A percentile compares a stretch with the other conserved stretches of the same genome.
Evolutionary conservation across 2,797 vertebrate genomes (phyloP).

Genomic region (Cheirogaleus major): DNA sequence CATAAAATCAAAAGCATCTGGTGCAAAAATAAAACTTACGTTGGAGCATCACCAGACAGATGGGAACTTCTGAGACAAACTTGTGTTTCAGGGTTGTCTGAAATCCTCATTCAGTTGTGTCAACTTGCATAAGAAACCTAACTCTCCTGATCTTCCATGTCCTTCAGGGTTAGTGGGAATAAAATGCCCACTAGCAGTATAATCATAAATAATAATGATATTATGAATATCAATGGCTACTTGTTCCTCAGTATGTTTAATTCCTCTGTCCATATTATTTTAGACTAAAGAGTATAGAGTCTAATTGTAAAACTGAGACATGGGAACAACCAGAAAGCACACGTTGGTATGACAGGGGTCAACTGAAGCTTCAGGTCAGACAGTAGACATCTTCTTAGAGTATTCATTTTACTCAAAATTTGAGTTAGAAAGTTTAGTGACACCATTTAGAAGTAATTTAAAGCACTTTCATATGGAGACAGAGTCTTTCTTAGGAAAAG

Average conservation of each 20-base stretch:
- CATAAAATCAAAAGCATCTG: slow-evolving; percentile 23
- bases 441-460: background rate
- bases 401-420: background rate
- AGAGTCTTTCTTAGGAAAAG: background rate
- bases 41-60: background rate
- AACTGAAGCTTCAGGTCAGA: background rate
- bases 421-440: background rate
- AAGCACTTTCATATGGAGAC: background rate
- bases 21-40: background rate
- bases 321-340: background rate
- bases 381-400: background rate
- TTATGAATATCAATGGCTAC: background rate
- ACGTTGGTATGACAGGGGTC: fast-evolving
- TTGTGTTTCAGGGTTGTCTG: background rate
- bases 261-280: background rate
- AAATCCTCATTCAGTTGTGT: background rate
- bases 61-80: background rate
- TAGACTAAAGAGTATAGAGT: background rate
- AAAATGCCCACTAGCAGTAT: background rate
- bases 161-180: background rate
- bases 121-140: background rate
- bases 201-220: background rate
- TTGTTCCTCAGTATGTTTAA: background rate
- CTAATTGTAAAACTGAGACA: background rate
- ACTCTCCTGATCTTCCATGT: background rate